phyloP scores from a whole-genome alignment of 2,888 invertebrate genomes.

The Spodoptera littoralis region DNA sequence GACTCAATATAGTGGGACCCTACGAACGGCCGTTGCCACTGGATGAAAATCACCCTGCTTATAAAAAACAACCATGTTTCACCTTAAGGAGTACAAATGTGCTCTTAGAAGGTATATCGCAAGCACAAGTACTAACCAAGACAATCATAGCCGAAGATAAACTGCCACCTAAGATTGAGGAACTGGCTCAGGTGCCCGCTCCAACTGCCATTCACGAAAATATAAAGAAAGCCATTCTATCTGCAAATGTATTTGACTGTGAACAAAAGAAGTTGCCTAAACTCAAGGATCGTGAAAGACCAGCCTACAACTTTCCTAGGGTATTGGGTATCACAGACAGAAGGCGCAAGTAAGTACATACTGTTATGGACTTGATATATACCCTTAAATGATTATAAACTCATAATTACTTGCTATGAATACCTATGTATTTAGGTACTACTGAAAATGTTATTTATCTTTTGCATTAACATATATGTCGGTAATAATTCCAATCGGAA shows the following conservation, averaged over 20 bases:
- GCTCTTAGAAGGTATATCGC: slow-evolving; percentile 92
- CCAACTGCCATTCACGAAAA: slow-evolving; percentile 87
- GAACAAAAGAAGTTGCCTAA: slow-evolving; percentile 94
- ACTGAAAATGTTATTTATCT: too few relatives aligned
- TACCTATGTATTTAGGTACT: too few relatives aligned
- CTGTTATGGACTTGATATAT: too few relatives aligned
- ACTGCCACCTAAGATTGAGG: slow-evolving; percentile 90
- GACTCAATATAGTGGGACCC: slow-evolving; percentile 81
- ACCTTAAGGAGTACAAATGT: slow-evolving; percentile 90
- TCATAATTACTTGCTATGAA: too few relatives aligned
- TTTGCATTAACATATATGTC: too few relatives aligned
- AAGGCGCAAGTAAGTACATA: slow-evolving; percentile 90
- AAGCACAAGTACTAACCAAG: slow-evolving; percentile 95
- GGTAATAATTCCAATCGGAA: too few relatives aligned
- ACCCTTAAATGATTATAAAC: too few relatives aligned
- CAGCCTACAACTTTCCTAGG: slow-evolving; percentile 92
- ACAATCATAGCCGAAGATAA: slow-evolving; percentile 90
- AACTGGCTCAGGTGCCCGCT: slow-evolving; percentile 83
- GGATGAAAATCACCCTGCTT: slow-evolving; percentile 90
- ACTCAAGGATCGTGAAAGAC: slow-evolving; percentile 91
- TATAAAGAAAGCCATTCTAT: slow-evolving; percentile 90
- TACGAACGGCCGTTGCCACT: slow-evolving; percentile 76
- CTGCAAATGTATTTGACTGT: slow-evolving; percentile 92
- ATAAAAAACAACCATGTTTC: slow-evolving; percentile 90
- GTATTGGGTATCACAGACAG: slow-evolving; percentile 92